These are phyloP conservation scores for Syrista parreyssii DNA, from an alignment of 2,888 invertebrate species.

Conservation along the genomic window DNA sequence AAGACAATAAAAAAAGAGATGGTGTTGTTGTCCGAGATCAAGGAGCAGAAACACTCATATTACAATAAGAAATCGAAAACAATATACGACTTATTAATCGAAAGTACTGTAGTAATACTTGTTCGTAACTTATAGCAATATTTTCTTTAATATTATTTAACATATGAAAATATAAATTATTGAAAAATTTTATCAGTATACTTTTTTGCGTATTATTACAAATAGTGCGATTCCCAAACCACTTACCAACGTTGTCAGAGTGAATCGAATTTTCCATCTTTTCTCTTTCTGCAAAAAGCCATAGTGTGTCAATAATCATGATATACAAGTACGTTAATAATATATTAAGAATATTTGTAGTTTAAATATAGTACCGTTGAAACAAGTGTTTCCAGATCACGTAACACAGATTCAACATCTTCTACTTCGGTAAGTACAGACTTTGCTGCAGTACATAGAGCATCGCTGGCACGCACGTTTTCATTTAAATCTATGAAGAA, in stretches of 20 bases:
- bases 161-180: neutral
- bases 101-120: neutral
- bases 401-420: neutral
- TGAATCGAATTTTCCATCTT: neutral
- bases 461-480: slow-evolving; percentile 18
- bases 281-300: neutral
- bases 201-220: neutral
- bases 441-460: slow-evolving; percentile 15
- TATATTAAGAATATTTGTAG: neutral
- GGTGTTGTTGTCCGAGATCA: slow-evolving; percentile 73
- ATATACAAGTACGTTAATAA: neutral
- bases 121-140: neutral
- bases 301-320: neutral
- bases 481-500: slow-evolving; percentile 16
- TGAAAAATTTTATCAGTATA: neutral
- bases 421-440: slow-evolving; percentile 19
- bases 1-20: slow-evolving; percentile 68
- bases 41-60: slow-evolving; percentile 73
- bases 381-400: neutral
- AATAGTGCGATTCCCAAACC: neutral
- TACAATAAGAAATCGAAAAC: slow-evolving; percentile 49
- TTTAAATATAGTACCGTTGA: neutral
- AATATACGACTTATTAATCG: neutral
- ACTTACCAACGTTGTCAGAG: neutral
- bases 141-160: neutral